phyloP scores from a whole-genome alignment of 2,113 vertebrate genomes.

The Sander vitreus region DNA sequence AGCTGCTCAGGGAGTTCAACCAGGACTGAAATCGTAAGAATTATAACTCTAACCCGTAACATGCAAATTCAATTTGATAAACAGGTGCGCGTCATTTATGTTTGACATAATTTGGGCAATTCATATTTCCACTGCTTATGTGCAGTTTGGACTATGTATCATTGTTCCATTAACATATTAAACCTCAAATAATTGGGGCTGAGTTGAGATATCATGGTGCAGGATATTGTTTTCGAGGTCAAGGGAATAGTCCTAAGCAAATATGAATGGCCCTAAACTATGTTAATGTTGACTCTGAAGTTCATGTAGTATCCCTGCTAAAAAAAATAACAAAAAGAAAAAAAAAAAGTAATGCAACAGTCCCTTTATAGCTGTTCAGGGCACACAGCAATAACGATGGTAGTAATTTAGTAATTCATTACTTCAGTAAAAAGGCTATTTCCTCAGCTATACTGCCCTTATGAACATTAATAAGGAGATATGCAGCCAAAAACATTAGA shows the following conservation, averaged over 20 bases:
- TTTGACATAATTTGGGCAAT: neutral
- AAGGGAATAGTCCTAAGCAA: neutral
- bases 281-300: neutral
- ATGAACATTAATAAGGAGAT: neutral
- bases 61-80: neutral
- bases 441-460: neutral
- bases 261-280: neutral
- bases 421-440: neutral
- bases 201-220: neutral
- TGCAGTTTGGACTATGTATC: neutral
- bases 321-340: neutral
- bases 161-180: neutral
- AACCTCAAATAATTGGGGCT: neutral
- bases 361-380: neutral
- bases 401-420: neutral
- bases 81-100: neutral
- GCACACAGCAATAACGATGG: neutral
- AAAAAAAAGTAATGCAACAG: neutral
- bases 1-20: too few relatives aligned
- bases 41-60: neutral
- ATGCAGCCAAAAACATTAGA: neutral
- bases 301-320: neutral
- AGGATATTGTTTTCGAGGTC: neutral
- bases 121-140: neutral
- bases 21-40: neutral